Evolutionary conservation across 2,888 invertebrate species (phyloP).

Genomic region (Hermaeophaga mercurialis): DNA sequence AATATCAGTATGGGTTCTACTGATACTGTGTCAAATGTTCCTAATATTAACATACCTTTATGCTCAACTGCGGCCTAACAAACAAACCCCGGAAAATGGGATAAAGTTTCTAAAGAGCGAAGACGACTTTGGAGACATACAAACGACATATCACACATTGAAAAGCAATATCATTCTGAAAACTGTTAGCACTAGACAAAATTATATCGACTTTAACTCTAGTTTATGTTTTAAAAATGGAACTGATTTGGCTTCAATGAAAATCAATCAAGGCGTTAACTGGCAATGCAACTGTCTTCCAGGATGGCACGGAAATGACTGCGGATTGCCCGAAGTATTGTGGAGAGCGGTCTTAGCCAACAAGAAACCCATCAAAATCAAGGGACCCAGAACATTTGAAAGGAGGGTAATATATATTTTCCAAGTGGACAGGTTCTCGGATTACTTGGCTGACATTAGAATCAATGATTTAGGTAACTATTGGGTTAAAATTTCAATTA

Average conservation of each 20-base stretch:
- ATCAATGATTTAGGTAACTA: constrained; percentile 63
- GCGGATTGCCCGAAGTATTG: constrained; percentile 70
- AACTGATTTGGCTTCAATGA: constrained; percentile 55
- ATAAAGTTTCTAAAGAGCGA: constrained; percentile 36
- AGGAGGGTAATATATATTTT: constrained; percentile 65
- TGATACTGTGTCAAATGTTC: constrained; percentile 52
- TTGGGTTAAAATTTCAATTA: no score
- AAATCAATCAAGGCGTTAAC: constrained; percentile 48
- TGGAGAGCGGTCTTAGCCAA: constrained; percentile 68
- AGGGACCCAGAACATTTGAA: constrained; percentile 56
- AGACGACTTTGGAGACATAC: constrained; percentile 32
- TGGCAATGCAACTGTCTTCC: constrained; percentile 63
- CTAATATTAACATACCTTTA: constrained; percentile 53
- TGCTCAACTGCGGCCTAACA: constrained; percentile 42
- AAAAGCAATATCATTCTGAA: constrained; percentile 44
- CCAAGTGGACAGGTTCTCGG: constrained; percentile 60
- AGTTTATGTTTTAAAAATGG: constrained; percentile 56
- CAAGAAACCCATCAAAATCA: constrained; percentile 58
- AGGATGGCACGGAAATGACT: constrained; percentile 71
- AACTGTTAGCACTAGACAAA: constrained; percentile 43
- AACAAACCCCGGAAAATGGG: constrained; percentile 26
- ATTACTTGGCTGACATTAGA: constrained; percentile 65
- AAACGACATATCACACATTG: constrained; percentile 50
- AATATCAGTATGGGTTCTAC: constrained; percentile 53
- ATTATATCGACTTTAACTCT: constrained; percentile 55